Conservation (phyloP, 2,797 vertebrate genomes). For the Sebastes nivosus region DNA sequence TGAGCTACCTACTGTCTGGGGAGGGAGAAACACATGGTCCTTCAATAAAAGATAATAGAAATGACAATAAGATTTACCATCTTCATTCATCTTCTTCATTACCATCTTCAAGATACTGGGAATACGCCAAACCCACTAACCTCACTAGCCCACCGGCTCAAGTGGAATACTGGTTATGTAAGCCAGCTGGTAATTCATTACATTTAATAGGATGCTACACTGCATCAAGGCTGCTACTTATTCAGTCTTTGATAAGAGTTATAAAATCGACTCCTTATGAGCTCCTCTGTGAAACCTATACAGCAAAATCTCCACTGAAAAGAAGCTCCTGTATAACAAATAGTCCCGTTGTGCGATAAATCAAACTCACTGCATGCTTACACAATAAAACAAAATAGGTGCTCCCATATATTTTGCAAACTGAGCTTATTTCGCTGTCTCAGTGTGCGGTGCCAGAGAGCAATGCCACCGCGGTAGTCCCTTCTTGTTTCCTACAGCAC, state of each 20-base stretch:
- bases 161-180: constrained; percentile 38
- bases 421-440: constrained; percentile 29
- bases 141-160: constrained; percentile 34
- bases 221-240: constrained; percentile 51
- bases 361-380: constrained; percentile 38
- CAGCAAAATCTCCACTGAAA: constrained; percentile 28
- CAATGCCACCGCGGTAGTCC: neutral
- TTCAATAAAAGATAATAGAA: constrained; percentile 79
- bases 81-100: constrained; percentile 76
- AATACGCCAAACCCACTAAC: constrained; percentile 47
- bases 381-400: constrained; percentile 38
- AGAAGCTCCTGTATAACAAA: constrained; percentile 27
- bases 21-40: constrained; percentile 65
- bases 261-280: constrained; percentile 48
- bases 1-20: constrained; percentile 61
- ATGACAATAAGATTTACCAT: constrained; percentile 78
- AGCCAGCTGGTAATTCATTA: constrained; percentile 73
- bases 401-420: constrained; percentile 39
- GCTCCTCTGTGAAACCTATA: constrained; percentile 28
- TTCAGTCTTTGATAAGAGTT: constrained; percentile 60
- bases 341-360: constrained; percentile 33
- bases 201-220: constrained; percentile 65
- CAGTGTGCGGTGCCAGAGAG: constrained; percentile 8
- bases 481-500: constrained; percentile 21
- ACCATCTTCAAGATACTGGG: constrained; percentile 55